Conservation (phyloP, 2,113 vertebrate genomes). For the Tyrannus savana region DNA sequence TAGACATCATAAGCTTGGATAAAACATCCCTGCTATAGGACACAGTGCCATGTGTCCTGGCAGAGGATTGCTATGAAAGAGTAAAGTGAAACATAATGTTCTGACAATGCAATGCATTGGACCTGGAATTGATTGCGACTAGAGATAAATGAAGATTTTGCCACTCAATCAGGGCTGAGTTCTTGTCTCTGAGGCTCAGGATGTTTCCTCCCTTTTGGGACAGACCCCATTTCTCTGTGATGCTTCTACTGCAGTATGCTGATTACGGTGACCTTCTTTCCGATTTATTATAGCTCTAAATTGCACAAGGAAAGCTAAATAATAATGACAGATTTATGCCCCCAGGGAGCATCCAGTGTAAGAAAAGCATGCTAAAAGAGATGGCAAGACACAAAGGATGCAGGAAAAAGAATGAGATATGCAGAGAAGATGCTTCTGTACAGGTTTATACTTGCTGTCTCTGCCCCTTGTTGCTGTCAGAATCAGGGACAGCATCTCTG, state of each 20-base stretch:
- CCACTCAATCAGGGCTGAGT: not conserved
- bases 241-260: not conserved
- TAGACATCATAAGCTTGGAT: not conserved
- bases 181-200: not conserved
- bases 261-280: not conserved
- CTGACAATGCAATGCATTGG: not conserved
- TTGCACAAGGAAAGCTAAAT: constrained; percentile 9
- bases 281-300: not conserved
- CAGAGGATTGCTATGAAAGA: not conserved
- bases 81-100: not conserved
- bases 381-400: not conserved
- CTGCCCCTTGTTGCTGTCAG: not conserved
- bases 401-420: not conserved
- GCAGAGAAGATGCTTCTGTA: not conserved
- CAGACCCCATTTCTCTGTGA: not conserved
- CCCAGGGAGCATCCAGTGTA: not conserved
- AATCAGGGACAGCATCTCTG: not conserved
- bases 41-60: not conserved
- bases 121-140: not conserved
- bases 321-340: not conserved
- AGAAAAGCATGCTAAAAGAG: not conserved
- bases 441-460: not conserved
- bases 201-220: not conserved
- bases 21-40: not conserved
- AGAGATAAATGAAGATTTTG: not conserved